Conservation (phyloP, 2,113 vertebrate genomes). For the Hypanus sabinus region DNA sequence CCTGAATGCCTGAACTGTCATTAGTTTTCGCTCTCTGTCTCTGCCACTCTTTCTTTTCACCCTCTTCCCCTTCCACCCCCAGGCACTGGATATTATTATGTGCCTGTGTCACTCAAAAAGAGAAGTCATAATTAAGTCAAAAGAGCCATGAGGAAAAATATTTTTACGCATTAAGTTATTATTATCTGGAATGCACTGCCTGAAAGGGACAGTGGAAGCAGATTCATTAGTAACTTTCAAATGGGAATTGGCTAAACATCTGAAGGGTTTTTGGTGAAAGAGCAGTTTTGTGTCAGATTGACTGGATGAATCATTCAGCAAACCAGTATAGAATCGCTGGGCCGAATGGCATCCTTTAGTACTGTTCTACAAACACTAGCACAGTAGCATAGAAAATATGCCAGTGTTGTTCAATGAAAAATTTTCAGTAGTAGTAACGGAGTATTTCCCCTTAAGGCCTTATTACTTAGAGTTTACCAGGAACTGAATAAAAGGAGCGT, state of each 20-base stretch:
- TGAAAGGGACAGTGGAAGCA: neutral
- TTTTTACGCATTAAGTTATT: neutral
- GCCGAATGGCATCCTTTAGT: neutral
- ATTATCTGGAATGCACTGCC: neutral
- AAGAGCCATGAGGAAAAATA: neutral
- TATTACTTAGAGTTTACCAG: neutral
- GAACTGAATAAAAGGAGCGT: neutral
- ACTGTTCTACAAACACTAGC: neutral
- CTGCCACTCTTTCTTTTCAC: neutral
- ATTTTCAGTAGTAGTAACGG: neutral
- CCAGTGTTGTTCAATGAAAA: neutral
- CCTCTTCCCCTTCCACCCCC: neutral
- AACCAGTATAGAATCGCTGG: neutral
- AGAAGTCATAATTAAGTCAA: neutral
- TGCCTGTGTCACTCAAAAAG: neutral
- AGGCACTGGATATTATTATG: neutral
- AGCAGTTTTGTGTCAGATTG: neutral
- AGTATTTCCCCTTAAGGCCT: neutral
- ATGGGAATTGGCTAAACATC: neutral
- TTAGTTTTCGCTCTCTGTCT: neutral
- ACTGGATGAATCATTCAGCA: neutral
- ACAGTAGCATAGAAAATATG: neutral
- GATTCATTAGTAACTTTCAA: neutral
- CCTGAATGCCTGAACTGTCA: neutral
- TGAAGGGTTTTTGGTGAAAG: neutral